phyloP scores from a whole-genome alignment of 2,113 vertebrate genomes.

The Cebus imitator region DNA sequence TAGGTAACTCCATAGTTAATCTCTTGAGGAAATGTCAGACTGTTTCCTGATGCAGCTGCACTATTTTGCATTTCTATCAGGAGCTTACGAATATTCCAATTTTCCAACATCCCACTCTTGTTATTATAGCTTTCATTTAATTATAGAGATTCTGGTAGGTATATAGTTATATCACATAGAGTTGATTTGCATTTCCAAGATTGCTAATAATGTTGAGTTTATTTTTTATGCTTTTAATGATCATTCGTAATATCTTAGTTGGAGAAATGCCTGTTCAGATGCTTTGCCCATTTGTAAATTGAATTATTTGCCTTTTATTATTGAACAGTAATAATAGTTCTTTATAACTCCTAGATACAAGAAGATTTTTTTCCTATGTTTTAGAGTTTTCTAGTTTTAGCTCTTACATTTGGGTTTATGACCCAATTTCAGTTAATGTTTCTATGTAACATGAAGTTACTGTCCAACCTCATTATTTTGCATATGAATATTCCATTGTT shows the following conservation, averaged over 20 bases:
- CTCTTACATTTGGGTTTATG: neutral
- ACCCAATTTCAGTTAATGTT: neutral
- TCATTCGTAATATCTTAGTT: neutral
- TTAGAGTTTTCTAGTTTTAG: neutral
- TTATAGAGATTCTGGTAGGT: neutral
- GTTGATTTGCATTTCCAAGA: neutral
- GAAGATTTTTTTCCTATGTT: neutral
- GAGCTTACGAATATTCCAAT: neutral
- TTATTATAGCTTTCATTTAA: neutral
- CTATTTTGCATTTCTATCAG: neutral
- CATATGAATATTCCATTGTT: neutral
- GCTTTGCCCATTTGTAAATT: neutral
- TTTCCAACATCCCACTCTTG: neutral
- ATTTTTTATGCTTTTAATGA: neutral
- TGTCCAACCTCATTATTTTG: neutral
- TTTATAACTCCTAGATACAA: neutral
- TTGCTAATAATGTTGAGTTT: neutral
- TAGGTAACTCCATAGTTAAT: neutral
- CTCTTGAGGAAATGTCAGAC: neutral
- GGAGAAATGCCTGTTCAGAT: neutral
- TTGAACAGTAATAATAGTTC: neutral
- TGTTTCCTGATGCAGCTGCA: neutral
- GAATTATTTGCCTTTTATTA: neutral
- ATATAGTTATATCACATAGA: neutral
- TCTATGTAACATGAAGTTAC: neutral